Conservation (phyloP, 1,140 invertebrate species). For the Meloidogyne floridensis region DNA sequence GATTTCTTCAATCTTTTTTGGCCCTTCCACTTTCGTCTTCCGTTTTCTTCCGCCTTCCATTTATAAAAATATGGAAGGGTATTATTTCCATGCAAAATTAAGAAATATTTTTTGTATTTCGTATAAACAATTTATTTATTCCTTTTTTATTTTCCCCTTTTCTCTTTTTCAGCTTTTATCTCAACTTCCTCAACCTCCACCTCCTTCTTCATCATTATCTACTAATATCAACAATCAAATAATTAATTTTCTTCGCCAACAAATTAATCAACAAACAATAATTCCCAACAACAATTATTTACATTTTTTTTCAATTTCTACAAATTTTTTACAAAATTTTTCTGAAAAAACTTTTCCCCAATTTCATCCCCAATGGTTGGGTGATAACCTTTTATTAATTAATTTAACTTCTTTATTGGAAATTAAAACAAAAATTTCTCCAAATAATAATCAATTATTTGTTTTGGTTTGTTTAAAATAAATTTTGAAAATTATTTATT, state of each 20-base stretch:
- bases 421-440: not conserved
- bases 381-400: constrained; percentile 5
- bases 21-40: too few relatives aligned
- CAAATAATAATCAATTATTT: not conserved
- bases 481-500: not conserved
- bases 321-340: not conserved
- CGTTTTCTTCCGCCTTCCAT: too few relatives aligned
- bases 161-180: not conserved
- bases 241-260: not conserved
- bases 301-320: not conserved
- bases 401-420: not conserved
- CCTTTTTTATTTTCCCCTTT: not conserved
- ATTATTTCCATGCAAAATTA: too few relatives aligned
- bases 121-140: too few relatives aligned
- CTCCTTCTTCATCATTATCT: not conserved
- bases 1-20: too few relatives aligned
- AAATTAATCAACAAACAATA: not conserved
- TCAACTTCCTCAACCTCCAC: not conserved
- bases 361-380: not conserved
- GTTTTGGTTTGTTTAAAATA: not conserved
- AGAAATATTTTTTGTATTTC: too few relatives aligned
- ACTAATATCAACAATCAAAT: not conserved
- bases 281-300: not conserved
- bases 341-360: not conserved
- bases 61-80: too few relatives aligned